A percentile compares a stretch with the other conserved stretches of the same genome.
Conservation (phyloP, 2,888 invertebrate species). For the Melinaea marsaeus region DNA sequence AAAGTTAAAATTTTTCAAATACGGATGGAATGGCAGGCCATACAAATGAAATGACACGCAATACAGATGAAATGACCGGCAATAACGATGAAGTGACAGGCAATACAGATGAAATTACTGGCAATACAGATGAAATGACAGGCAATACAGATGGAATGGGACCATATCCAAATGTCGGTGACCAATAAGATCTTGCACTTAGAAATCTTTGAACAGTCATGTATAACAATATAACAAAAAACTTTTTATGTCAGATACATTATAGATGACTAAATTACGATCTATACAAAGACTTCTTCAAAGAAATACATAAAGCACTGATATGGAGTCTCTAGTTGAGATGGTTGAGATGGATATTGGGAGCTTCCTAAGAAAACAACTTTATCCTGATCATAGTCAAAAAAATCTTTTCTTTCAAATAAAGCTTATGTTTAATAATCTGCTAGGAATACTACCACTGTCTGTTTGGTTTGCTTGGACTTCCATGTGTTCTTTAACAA, state of each 20-base stretch:
- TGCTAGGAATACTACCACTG: neutral
- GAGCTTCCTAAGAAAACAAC: constrained; percentile 27
- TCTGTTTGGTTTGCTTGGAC: neutral
- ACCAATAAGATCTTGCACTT: neutral
- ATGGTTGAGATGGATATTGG: constrained; percentile 1
- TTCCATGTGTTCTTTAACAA: neutral
- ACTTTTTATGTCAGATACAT: constrained; percentile 8
- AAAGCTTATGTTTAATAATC: neutral
- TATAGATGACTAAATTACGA: constrained; percentile 9
- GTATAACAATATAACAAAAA: constrained; percentile 9
- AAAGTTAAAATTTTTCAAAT: too few relatives aligned
- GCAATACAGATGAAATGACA: too few relatives aligned
- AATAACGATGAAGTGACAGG: too few relatives aligned
- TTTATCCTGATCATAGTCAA: neutral
- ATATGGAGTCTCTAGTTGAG: constrained; percentile 7
- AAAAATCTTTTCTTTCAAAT: neutral
- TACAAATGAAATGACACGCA: too few relatives aligned
- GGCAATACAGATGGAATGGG: too few relatives aligned
- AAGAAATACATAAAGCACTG: constrained; percentile 8
- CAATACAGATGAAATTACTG: too few relatives aligned
- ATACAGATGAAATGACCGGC: too few relatives aligned
- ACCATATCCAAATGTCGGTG: too few relatives aligned
- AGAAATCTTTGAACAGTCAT: constrained; percentile 5
- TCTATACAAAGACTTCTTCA: constrained; percentile 8
- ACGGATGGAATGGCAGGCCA: too few relatives aligned